These are phyloP conservation scores for Gallinago jamesoni DNA, from an alignment of 2,113 vertebrate species.

Conservation along the genomic window DNA sequence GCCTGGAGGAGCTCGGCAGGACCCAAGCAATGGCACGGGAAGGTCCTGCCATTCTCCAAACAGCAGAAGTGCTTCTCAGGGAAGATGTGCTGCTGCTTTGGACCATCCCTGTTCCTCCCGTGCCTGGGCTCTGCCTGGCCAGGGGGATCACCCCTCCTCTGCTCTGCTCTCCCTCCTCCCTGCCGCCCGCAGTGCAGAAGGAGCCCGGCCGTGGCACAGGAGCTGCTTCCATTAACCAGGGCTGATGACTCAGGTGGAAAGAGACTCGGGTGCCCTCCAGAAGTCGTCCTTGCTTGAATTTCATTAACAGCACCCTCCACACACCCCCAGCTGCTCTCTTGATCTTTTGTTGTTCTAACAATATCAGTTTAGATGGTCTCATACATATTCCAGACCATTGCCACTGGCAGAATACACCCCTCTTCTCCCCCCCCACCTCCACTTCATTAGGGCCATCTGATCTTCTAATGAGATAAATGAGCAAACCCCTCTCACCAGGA, in stretches of 20 bases:
- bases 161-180: not conserved
- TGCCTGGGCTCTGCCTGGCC: not conserved
- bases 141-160: not conserved
- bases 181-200: not conserved
- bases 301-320: not conserved
- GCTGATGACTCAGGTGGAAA: conserved; percentile 20
- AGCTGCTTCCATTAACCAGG: not conserved
- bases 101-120: not conserved
- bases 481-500: not conserved
- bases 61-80: not conserved
- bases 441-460: not conserved
- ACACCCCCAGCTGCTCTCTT: not conserved
- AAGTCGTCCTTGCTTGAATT: not conserved
- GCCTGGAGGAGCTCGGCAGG: not conserved
- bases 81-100: not conserved
- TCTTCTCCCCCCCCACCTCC: not conserved
- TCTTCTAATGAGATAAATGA: not conserved
- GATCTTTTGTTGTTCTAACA: not conserved
- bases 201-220: not conserved
- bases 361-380: not conserved
- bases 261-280: not conserved
- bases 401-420: not conserved
- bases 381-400: not conserved
- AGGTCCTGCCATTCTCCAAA: not conserved
- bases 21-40: not conserved